These are phyloP conservation scores for Coptodon bakossiorum DNA, from an alignment of 2,113 vertebrate genomes.

Conservation along the genomic window DNA sequence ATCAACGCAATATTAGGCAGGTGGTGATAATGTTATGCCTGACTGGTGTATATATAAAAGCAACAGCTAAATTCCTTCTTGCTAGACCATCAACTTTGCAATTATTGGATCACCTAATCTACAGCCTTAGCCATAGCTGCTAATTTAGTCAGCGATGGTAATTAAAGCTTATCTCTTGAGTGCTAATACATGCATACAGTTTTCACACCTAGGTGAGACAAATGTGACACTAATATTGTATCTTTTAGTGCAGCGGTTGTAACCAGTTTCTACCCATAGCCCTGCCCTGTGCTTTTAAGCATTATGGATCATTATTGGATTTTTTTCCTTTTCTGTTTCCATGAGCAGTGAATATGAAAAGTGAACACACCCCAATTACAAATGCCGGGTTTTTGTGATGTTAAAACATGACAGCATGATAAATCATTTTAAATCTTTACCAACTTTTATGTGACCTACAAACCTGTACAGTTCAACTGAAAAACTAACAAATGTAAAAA, in stretches of 20 bases:
- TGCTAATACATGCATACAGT: background rate
- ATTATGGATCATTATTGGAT: background rate
- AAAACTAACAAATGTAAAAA: background rate
- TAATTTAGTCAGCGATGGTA: background rate
- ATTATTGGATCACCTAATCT: background rate
- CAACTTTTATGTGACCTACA: background rate
- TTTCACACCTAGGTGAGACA: background rate
- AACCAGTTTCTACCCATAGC: background rate
- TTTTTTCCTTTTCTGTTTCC: background rate
- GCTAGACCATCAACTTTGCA: background rate
- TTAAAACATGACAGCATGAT: background rate
- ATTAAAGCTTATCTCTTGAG: background rate
- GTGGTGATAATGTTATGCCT: background rate
- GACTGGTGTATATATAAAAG: background rate
- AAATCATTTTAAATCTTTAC: background rate
- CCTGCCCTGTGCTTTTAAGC: background rate
- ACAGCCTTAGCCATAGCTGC: background rate
- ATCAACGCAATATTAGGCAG: background rate
- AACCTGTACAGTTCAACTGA: fast-evolving
- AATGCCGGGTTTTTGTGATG: background rate
- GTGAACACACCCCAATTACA: fast-evolving
- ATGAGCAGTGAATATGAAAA: background rate
- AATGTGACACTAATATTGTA: background rate
- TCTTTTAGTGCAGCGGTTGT: background rate
- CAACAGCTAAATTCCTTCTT: background rate